Evolutionary conservation across 2,888 invertebrate species (phyloP).

Genomic region (Dexiosoma caninum): DNA sequence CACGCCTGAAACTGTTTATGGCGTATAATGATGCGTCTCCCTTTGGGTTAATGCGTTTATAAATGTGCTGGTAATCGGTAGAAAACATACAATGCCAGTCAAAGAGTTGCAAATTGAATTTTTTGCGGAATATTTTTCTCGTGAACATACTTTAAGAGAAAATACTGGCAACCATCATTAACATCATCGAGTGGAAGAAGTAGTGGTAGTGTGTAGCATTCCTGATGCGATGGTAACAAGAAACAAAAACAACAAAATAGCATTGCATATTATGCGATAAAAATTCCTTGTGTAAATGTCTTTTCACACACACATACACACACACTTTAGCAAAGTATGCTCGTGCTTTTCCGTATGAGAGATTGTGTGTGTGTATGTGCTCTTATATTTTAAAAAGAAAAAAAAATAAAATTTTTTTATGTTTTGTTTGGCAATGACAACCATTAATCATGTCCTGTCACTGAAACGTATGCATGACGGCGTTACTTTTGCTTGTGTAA

Average conservation of each 20-base stretch:
- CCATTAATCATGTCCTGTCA: slow-evolving; percentile 79
- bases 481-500: slow-evolving; percentile 63
- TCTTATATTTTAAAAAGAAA: slow-evolving; percentile 43
- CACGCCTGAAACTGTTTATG: too few relatives aligned
- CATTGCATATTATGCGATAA: slow-evolving; percentile 59
- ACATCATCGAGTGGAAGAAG: slow-evolving; percentile 41
- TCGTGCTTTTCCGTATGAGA: slow-evolving; percentile 15
- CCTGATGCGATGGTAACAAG: slow-evolving; percentile 47
- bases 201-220: slow-evolving; percentile 41
- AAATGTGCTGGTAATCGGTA: too few relatives aligned
- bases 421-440: slow-evolving; percentile 76
- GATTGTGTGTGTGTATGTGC: background rate
- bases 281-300: slow-evolving; percentile 32
- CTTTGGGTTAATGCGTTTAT: too few relatives aligned
- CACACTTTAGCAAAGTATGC: slow-evolving; percentile 29
- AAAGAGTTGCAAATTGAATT: background rate
- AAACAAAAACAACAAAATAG: slow-evolving; percentile 50
- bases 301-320: background rate
- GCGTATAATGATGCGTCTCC: too few relatives aligned
- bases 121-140: too few relatives aligned
- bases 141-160: slow-evolving; percentile 2
- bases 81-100: too few relatives aligned
- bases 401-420: slow-evolving; percentile 63
- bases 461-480: slow-evolving; percentile 72
- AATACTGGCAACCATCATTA: slow-evolving; percentile 50